Percentiles rank a stretch among this genome's conserved stretches.
These are phyloP conservation scores for Epistrophe grossulariae DNA, from an alignment of 2,888 invertebrate genomes.

Conservation along the genomic window DNA sequence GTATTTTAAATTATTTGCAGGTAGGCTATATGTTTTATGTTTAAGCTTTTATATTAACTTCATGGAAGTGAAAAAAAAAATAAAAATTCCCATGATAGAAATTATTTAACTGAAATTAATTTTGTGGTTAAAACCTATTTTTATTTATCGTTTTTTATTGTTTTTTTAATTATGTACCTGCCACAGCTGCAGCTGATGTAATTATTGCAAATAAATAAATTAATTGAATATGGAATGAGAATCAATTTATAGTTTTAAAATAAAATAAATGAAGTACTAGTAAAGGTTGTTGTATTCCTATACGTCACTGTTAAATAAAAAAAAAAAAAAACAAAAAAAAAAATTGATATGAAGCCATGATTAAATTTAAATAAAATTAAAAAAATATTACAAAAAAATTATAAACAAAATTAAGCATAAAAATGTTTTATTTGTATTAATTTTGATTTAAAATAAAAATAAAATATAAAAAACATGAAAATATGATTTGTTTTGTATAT, in stretches of 20 bases:
- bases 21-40: neutral
- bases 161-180: conserved; percentile 9
- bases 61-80: conserved; percentile 1
- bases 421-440: conserved; percentile 25
- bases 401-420: conserved; percentile 1
- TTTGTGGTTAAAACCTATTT: conserved; percentile 40
- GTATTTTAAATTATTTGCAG: neutral
- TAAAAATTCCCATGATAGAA: conserved; percentile 34
- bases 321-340: conserved; percentile 15
- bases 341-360: conserved; percentile 22
- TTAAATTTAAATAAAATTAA: conserved; percentile 3
- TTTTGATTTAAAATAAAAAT: conserved; percentile 11
- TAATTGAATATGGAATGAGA: conserved; percentile 33
- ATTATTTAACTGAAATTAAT: conserved; percentile 67
- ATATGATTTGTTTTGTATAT: conserved; percentile 63
- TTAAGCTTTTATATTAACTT: conserved; percentile 17
- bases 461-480: conserved; percentile 32
- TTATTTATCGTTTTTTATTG: conserved; percentile 22
- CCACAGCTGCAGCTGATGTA: conserved; percentile 47
- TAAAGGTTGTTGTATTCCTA: conserved; percentile 1
- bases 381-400: conserved; percentile 1
- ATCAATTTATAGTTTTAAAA: conserved; percentile 24
- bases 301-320: neutral
- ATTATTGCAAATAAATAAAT: conserved; percentile 64
- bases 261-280: neutral